phyloP scores from a whole-genome alignment of 1,140 invertebrate species.

The Drosophila insularis region DNA sequence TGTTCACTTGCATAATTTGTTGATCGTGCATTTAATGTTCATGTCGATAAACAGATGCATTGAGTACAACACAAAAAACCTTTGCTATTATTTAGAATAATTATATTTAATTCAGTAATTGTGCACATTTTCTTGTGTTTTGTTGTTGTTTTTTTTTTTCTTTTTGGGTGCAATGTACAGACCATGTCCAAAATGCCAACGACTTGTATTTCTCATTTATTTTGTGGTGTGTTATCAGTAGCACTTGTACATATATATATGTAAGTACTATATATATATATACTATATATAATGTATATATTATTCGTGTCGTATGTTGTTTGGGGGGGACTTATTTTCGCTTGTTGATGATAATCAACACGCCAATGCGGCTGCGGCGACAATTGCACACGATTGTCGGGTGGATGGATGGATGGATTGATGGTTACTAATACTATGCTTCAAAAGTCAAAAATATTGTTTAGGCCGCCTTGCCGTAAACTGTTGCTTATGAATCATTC shows the following conservation, averaged over 20 bases:
- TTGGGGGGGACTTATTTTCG: slow-evolving; percentile 16
- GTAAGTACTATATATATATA: not conserved
- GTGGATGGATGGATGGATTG: not conserved
- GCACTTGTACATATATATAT: not conserved
- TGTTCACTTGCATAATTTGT: not conserved
- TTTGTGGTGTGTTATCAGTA: not conserved
- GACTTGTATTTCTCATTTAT: slow-evolving; percentile 5
- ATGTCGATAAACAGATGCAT: not conserved
- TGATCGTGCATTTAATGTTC: slow-evolving; percentile 1
- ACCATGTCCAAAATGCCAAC: not conserved
- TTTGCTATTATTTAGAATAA: slow-evolving; percentile 1
- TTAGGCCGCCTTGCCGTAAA: not conserved
- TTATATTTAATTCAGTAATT: slow-evolving; percentile 5
- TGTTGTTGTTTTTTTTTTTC: too few relatives aligned
- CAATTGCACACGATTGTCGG: slow-evolving; percentile 21
- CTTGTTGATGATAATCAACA: slow-evolving; percentile 47
- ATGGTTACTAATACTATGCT: not conserved
- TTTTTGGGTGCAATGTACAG: slow-evolving; percentile 1
- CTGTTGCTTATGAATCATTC: not conserved
- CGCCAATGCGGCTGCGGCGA: slow-evolving; percentile 25
- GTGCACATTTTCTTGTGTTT: not conserved
- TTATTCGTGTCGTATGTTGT: slow-evolving; percentile 71
- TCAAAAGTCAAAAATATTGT: not conserved
- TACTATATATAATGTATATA: not conserved
- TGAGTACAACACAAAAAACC: not conserved